A percentile compares a stretch with the other conserved stretches of the same genome.
phyloP scores from a whole-genome alignment of 2,797 vertebrate species.

The Pagetopsis macropterus region DNA sequence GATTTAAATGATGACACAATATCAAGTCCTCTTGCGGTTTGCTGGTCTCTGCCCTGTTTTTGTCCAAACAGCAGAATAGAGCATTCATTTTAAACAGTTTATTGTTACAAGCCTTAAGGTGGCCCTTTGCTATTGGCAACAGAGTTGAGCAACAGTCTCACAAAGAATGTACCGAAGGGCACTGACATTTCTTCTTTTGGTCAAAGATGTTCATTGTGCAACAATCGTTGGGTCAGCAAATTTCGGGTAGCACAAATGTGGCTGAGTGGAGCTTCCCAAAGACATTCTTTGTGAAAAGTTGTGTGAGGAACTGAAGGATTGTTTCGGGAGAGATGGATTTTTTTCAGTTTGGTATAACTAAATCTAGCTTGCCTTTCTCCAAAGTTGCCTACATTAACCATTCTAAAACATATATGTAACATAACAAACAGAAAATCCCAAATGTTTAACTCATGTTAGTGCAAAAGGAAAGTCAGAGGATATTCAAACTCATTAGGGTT shows the following conservation, averaged over 20 bases:
- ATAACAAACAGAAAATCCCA: neutral
- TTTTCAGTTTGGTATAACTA: no score
- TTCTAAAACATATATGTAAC: neutral
- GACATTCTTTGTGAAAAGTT: conserved; percentile 45
- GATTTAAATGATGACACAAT: conserved; percentile 66
- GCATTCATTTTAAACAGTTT: conserved; percentile 27
- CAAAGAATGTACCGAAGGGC: conserved; percentile 5
- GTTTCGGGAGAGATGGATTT: conserved; percentile 2
- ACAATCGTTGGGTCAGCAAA: conserved; percentile 30
- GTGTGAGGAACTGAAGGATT: conserved; percentile 24
- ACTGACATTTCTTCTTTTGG: conserved; percentile 35
- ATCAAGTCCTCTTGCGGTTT: conserved; percentile 43
- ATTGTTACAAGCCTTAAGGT: conserved; percentile 35
- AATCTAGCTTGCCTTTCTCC: no score
- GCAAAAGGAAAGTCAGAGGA: neutral
- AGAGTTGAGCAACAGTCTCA: conserved; percentile 37
- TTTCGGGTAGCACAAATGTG: conserved; percentile 26
- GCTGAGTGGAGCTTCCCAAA: conserved; percentile 19
- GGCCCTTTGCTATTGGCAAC: conserved; percentile 26
- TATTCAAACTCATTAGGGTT: neutral
- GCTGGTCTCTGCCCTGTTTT: conserved; percentile 31
- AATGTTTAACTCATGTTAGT: neutral
- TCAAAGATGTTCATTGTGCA: conserved; percentile 44
- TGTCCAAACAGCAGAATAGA: conserved; percentile 24
- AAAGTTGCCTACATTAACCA: no score